Evolutionary conservation across 2,113 vertebrate species (phyloP).

Genomic region (Carassius carassius): DNA sequence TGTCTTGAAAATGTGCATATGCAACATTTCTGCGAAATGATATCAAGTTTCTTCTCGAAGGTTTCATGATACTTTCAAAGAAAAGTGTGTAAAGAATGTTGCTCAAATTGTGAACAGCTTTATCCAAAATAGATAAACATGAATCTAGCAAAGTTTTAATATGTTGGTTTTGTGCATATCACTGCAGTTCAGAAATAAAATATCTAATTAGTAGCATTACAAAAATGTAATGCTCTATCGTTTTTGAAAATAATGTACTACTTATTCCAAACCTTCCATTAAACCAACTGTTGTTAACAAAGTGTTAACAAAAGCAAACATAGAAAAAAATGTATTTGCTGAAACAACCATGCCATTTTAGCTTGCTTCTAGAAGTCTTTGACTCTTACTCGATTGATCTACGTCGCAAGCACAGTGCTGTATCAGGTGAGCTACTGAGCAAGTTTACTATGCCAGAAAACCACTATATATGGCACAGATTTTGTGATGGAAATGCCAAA

Average conservation of each 20-base stretch:
- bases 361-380: not conserved
- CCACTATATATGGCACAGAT: not conserved
- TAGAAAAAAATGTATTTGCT: not conserved
- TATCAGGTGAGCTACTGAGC: not conserved
- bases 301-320: not conserved
- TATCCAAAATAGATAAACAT: not conserved
- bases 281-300: not conserved
- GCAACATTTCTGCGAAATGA: too few species aligned
- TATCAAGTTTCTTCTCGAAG: not conserved
- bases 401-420: not conserved
- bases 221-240: too few species aligned
- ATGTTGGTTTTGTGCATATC: not conserved
- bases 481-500: not conserved
- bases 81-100: not conserved
- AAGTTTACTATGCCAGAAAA: not conserved
- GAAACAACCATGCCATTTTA: not conserved
- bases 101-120: not conserved
- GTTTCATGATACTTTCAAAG: not conserved
- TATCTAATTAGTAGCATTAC: not conserved
- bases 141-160: not conserved
- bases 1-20: too few species aligned
- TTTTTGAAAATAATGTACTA: not conserved
- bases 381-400: not conserved
- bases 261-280: not conserved
- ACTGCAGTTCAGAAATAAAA: not conserved